Percentiles rank a stretch among this genome's conserved stretches.
Evolutionary conservation across 2,888 invertebrate species (phyloP).

Genomic region (Drosophila atripex): DNA sequence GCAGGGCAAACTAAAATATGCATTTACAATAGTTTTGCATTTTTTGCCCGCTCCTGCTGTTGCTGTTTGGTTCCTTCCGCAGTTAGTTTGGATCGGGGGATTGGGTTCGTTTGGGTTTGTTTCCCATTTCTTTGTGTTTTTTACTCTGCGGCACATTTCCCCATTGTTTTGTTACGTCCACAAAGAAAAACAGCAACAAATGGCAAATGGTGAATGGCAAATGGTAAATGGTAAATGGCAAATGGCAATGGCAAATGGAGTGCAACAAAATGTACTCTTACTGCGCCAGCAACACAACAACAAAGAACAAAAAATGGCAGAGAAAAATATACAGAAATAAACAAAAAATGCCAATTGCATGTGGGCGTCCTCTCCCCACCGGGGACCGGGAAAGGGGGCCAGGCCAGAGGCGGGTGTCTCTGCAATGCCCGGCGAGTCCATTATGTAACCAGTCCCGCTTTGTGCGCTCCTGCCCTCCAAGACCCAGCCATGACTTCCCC

Average conservation of each 20-base stretch:
- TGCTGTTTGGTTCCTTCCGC: conserved; percentile 28
- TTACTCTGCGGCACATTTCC: conserved; percentile 34
- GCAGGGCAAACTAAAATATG: conserved; percentile 49
- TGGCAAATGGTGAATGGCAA: conserved; percentile 60
- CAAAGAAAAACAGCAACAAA: conserved; percentile 73
- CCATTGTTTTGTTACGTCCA: conserved; percentile 59
- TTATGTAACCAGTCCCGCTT: conserved; percentile 3
- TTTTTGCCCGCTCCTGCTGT: conserved; percentile 34
- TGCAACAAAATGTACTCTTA: conserved; percentile 24
- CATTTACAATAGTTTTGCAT: conserved; percentile 69
- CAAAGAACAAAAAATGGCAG: conserved; percentile 10
- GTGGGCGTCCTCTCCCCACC: conserved; percentile 30
- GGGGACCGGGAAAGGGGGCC: conserved; percentile 11
- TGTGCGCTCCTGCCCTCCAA: conserved; percentile 3
- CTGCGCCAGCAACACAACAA: conserved; percentile 7
- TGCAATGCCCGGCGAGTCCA: background rate
- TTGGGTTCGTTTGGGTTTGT: background rate
- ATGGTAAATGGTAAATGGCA: conserved; percentile 59
- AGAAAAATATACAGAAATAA: conserved; percentile 25
- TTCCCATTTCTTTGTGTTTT: conserved; percentile 37
- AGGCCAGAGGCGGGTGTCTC: background rate
- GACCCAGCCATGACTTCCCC: background rate
- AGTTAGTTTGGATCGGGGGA: conserved; percentile 15
- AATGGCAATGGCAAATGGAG: conserved; percentile 58
- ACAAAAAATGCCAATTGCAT: conserved; percentile 45